Percentiles rank a stretch among this genome's conserved stretches.
These are phyloP conservation scores for Drosophila siamana DNA, from an alignment of 2,888 invertebrate genomes.

Conservation along the genomic window DNA sequence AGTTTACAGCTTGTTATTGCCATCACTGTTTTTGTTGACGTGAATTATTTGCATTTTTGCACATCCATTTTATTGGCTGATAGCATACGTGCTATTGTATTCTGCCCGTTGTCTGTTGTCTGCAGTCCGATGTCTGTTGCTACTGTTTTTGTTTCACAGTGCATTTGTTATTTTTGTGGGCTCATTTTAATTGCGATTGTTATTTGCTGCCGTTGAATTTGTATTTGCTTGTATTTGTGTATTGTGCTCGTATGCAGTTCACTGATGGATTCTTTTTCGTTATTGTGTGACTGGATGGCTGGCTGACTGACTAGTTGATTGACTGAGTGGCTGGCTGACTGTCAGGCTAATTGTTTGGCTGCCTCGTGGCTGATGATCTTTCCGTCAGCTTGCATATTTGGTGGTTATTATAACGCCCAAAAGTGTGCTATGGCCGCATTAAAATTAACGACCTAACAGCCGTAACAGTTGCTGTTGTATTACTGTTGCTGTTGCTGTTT, in stretches of 20 bases:
- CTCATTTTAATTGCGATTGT: conserved; percentile 77
- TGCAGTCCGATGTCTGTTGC: conserved; percentile 14
- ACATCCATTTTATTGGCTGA: conserved; percentile 45
- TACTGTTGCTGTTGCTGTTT: conserved; percentile 22
- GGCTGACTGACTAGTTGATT: conserved; percentile 4
- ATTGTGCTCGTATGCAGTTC: conserved; percentile 30
- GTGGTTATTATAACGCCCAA: conserved; percentile 48
- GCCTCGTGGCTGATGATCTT: conserved; percentile 28
- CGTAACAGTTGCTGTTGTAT: conserved; percentile 10
- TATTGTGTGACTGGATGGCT: neutral
- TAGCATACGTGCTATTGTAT: conserved; percentile 20
- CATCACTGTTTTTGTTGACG: conserved; percentile 41
- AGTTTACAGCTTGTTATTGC: conserved; percentile 74
- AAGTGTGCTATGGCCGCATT: conserved; percentile 50
- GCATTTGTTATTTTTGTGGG: conserved; percentile 59
- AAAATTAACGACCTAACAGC: conserved; percentile 51
- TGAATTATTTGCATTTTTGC: conserved; percentile 74
- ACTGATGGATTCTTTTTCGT: conserved; percentile 36
- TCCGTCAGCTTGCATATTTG: conserved; percentile 43
- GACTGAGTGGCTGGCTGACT: conserved; percentile 17
- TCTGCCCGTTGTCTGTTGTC: conserved; percentile 3
- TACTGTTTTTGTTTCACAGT: conserved; percentile 50
- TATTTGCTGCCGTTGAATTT: conserved; percentile 43
- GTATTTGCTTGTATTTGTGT: conserved; percentile 23
- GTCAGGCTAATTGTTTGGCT: conserved; percentile 21